phyloP scores from a whole-genome alignment of 2,113 vertebrate genomes.

The Baryphthengus martii region DNA sequence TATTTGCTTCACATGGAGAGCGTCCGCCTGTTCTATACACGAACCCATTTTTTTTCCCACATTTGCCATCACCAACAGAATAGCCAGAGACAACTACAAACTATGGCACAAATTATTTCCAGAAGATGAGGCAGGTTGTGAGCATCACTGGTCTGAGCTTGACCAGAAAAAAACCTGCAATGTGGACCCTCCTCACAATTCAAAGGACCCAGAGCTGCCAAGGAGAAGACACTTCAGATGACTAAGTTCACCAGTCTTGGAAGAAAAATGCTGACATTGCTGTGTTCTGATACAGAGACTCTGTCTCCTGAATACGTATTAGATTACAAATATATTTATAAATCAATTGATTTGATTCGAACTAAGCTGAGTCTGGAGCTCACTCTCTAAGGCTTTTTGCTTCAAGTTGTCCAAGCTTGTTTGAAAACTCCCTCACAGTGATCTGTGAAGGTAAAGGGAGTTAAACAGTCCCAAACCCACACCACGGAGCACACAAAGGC shows the following conservation, averaged over 20 bases:
- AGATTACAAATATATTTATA: not conserved
- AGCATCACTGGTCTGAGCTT: not conserved
- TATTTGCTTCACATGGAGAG: not conserved
- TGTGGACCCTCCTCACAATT: not conserved
- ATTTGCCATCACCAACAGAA: not conserved
- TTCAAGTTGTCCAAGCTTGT: not conserved
- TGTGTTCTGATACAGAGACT: not conserved
- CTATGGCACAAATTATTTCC: not conserved
- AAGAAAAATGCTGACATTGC: not conserved
- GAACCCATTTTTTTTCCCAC: not conserved
- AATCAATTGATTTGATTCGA: not conserved
- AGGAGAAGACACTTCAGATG: not conserved
- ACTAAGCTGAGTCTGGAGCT: not conserved
- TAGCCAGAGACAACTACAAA: not conserved
- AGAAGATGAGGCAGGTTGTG: not conserved
- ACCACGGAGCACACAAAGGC: not conserved
- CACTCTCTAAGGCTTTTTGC: not conserved
- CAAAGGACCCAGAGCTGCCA: not conserved
- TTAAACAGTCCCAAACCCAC: rapidly evolving
- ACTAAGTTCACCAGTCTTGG: not conserved
- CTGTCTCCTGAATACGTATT: not conserved
- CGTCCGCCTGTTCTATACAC: not conserved
- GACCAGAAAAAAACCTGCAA: not conserved
- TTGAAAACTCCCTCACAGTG: not conserved
- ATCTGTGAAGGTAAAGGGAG: not conserved